Evolutionary conservation across 2,888 invertebrate species (phyloP), one percentile per base, ranked within the genome.

Genomic region (Chrysotoxum bicinctum): DNA sequence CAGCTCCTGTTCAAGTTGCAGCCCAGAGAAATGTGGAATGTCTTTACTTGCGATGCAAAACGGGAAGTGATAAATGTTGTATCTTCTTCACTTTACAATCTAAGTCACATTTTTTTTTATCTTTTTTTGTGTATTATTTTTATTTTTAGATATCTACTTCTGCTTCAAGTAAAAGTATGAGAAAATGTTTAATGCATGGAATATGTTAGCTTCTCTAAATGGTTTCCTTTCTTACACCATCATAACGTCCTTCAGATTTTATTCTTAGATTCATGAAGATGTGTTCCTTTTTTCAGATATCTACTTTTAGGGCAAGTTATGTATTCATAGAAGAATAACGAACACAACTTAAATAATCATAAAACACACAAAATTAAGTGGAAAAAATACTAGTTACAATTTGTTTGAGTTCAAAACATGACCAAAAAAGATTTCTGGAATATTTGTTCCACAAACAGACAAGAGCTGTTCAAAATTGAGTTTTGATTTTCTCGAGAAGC

Each of bases 31-130:
- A 16, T 50, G 48, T 40, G 14, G 9, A 9, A 52, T 30, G 16
- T 35, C 21, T 14, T 62, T 26, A 30, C 45, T 26, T 50, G 21
- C 54, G 52, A 68, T 84, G 80, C 75, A 80, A 64, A 84, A 60
- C 70, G 70, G 70, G 60, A 84, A 84, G 75, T 84, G 80, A 75
- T 77, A 84, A 80, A 76, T 70, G 80, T 60, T 84, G 84, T 76
- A 84, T 80, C 66, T 75, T 66, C 48, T 43, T 50, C 66, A 72
- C 70, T 79, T 75, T 58, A 84, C 79, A 84, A 66, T 75, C 74
- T 70, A 21, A 66, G 56, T 35, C 64, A 60, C 37, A 69, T 30
- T 58, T 58, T 58, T 35, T 14, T 52, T 8, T 74, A 37, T 35
- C 30, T 19, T 16, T 19, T 56, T 54, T 54, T 4, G 30, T 30